phyloP scores from a whole-genome alignment of 2,113 vertebrate species.

The Caranx ignobilis region DNA sequence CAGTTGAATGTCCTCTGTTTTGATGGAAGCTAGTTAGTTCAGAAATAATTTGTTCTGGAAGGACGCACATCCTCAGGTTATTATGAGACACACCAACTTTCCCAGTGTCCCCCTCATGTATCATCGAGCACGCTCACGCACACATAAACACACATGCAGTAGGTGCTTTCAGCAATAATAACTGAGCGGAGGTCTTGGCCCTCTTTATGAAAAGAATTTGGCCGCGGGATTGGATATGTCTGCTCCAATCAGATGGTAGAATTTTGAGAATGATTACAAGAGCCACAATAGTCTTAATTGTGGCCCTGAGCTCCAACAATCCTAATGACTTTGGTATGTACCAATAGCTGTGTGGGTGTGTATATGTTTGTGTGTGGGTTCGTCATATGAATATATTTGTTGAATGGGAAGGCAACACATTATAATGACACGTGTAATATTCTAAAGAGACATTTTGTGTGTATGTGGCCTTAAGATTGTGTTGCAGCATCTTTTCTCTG shows the following conservation, averaged over 20 bases:
- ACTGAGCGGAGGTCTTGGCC: constrained; percentile 72
- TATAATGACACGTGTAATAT: constrained; percentile 42
- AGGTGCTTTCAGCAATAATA: constrained; percentile 72
- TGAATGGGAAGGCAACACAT: constrained; percentile 26
- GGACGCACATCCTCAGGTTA: constrained; percentile 63
- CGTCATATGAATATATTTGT: constrained; percentile 39
- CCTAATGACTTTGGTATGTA: constrained; percentile 70
- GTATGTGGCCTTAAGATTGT: constrained; percentile 7
- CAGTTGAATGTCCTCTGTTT: constrained; percentile 55
- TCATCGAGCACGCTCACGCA: constrained; percentile 6
- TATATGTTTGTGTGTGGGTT: constrained; percentile 21
- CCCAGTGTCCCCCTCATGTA: constrained; percentile 37
- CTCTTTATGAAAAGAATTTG: constrained; percentile 78
- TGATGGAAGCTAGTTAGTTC: constrained; percentile 57
- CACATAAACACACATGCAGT: constrained; percentile 27
- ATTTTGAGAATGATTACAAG: constrained; percentile 74
- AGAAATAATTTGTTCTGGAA: constrained; percentile 67
- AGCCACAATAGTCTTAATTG: constrained; percentile 80
- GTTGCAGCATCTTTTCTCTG: neutral
- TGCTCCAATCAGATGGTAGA: constrained; percentile 75
- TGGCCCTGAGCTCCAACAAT: constrained; percentile 64
- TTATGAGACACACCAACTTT: constrained; percentile 57
- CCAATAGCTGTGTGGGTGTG: constrained; percentile 31
- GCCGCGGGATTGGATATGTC: constrained; percentile 73
- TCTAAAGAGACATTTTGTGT: constrained; percentile 1